A percentile compares a stretch with the other conserved stretches of the same genome.
Evolutionary conservation across 2,113 vertebrate genomes (phyloP).

Genomic region (Grammomys dolichurus): DNA sequence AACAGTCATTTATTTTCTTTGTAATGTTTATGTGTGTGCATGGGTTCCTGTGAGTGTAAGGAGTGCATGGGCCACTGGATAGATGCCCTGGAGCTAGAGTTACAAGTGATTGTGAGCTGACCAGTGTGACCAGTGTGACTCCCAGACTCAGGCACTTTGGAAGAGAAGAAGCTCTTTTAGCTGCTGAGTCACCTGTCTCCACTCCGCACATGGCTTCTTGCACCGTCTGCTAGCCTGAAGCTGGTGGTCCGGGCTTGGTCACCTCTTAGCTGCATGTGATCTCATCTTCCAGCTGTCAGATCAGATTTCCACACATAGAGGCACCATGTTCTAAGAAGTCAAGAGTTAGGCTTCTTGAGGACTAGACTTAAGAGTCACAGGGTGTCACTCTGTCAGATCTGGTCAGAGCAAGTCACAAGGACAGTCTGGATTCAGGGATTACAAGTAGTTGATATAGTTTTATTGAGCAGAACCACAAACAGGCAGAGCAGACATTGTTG

Average conservation of each 20-base stretch:
- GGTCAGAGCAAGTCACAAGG: not conserved
- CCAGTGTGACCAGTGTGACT: not conserved
- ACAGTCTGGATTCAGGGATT: not conserved
- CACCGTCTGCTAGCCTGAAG: not conserved
- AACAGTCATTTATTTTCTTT: constrained; percentile 18
- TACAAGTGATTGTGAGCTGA: not conserved
- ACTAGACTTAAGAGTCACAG: constrained; percentile 7
- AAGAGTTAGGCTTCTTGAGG: constrained; percentile 26
- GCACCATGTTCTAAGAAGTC: not conserved
- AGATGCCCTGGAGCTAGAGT: not conserved
- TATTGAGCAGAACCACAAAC: not conserved
- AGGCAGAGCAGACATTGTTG: not conserved
- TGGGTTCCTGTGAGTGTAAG: not conserved
- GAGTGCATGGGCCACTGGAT: not conserved
- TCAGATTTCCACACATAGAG: not conserved
- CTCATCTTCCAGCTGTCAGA: not conserved
- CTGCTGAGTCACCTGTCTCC: not conserved
- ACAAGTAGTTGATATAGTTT: not conserved
- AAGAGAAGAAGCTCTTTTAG: not conserved
- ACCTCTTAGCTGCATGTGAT: not conserved
- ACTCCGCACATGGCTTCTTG: not conserved
- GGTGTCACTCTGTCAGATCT: not conserved
- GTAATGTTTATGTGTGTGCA: not conserved
- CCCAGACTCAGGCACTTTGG: not conserved
- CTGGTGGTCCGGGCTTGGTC: not conserved